Percentiles rank a stretch among this genome's conserved stretches.
Conservation (phyloP, 2,888 invertebrate species). For the Cephus nigrinus region DNA sequence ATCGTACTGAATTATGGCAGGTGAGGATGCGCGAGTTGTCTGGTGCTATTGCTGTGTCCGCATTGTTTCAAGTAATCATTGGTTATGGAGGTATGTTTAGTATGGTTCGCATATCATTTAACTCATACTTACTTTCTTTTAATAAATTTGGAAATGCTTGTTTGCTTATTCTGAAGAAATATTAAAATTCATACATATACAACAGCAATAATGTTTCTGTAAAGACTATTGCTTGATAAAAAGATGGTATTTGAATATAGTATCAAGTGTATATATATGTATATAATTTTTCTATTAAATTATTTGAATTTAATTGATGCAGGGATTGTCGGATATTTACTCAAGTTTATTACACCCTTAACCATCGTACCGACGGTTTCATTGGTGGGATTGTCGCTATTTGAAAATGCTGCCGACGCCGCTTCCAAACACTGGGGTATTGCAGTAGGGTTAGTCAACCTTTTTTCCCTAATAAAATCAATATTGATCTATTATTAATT, state of each 20-base stretch:
- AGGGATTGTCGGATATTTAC: slow-evolving; percentile 80
- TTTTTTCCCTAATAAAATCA: not conserved
- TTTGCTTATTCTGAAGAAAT: not conserved
- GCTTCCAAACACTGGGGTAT: slow-evolving; percentile 88
- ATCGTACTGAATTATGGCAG: slow-evolving; percentile 77
- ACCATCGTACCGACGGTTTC: slow-evolving; percentile 88
- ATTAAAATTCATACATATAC: not conserved
- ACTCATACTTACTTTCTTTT: not conserved
- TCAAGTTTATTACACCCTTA: slow-evolving; percentile 83
- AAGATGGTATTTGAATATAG: not conserved
- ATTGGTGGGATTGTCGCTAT: slow-evolving; percentile 84
- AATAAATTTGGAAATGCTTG: not conserved
- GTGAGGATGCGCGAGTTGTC: slow-evolving; percentile 83
- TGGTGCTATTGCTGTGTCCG: slow-evolving; percentile 84
- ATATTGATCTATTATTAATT: not conserved
- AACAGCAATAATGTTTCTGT: not conserved
- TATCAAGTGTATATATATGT: not conserved
- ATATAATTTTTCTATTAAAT: slow-evolving; percentile 66
- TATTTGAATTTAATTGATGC: slow-evolving; percentile 24
- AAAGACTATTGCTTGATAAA: not conserved
- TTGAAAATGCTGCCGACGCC: slow-evolving; percentile 83
- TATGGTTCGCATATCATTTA: too few species aligned
- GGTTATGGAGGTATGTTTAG: slow-evolving; percentile 67
- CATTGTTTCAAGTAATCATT: slow-evolving; percentile 79
- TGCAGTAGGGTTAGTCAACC: slow-evolving; percentile 75